phyloP scores from a whole-genome alignment of 2,113 vertebrate species.

The Spea multiplicata region DNA sequence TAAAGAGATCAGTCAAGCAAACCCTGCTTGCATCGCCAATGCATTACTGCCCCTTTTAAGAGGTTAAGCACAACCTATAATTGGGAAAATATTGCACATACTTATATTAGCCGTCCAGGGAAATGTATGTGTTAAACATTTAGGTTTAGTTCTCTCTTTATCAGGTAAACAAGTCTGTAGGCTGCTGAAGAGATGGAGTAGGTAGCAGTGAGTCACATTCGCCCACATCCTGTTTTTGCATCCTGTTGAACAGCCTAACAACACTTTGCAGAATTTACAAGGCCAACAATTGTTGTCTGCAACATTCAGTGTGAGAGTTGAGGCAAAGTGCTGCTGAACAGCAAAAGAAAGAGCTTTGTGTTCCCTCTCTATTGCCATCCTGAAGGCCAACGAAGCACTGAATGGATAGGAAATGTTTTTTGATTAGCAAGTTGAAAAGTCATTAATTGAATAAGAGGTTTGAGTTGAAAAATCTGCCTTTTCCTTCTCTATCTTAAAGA shows the following conservation, averaged over 20 bases:
- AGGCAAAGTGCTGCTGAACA: constrained; percentile 46
- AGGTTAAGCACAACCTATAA: background rate
- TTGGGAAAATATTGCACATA: background rate
- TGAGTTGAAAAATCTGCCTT: too few species aligned
- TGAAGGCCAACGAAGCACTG: constrained; percentile 34
- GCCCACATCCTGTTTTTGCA: constrained; percentile 45
- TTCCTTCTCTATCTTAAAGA: too few species aligned
- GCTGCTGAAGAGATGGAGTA: constrained; percentile 37
- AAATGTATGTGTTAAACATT: constrained; percentile 15
- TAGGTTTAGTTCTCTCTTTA: constrained; percentile 11
- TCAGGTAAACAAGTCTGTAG: constrained; percentile 38
- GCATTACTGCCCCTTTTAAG: too few species aligned
- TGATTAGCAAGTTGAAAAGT: constrained; percentile 20
- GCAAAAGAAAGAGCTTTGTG: constrained; percentile 39
- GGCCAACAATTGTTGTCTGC: constrained; percentile 48
- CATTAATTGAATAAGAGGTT: constrained; percentile 28
- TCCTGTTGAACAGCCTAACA: constrained; percentile 40
- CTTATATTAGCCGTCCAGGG: background rate
- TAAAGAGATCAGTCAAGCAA: too few species aligned
- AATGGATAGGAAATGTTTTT: constrained; percentile 40
- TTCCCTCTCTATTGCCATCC: constrained; percentile 27
- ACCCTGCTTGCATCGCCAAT: too few species aligned
- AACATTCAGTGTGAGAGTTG: constrained; percentile 43
- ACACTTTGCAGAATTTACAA: constrained; percentile 47
- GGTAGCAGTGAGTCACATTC: constrained; percentile 45